Conservation (phyloP, 2,113 vertebrate species). For the Triplophysa dalaica region DNA sequence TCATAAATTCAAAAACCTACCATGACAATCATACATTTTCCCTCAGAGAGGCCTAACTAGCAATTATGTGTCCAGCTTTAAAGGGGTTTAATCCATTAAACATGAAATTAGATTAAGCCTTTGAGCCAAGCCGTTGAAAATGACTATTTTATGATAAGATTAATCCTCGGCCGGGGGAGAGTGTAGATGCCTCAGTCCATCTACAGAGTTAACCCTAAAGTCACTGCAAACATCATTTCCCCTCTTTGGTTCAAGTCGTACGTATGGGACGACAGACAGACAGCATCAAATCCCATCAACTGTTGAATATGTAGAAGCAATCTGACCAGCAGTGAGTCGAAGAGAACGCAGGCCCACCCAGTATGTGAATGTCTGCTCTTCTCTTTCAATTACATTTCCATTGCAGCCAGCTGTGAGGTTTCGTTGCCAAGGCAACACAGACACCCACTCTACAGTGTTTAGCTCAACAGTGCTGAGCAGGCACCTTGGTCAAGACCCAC, state of each 20-base stretch:
- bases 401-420: slow-evolving; percentile 49
- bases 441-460: slow-evolving; percentile 47
- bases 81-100: slow-evolving; percentile 51
- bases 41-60: slow-evolving; percentile 12
- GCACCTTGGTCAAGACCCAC: slow-evolving; percentile 45
- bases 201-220: slow-evolving; percentile 23
- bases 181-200: slow-evolving; percentile 2
- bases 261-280: neutral
- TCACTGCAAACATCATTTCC: slow-evolving; percentile 27
- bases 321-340: slow-evolving; percentile 20
- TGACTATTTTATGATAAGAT: slow-evolving; percentile 51
- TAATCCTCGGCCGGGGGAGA: slow-evolving; percentile 37
- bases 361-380: slow-evolving; percentile 41
- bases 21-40: neutral
- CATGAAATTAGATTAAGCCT: slow-evolving; percentile 51
- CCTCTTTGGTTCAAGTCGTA: neutral
- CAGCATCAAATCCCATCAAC: neutral
- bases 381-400: slow-evolving; percentile 49
- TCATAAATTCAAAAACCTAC: neutral
- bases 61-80: slow-evolving; percentile 49
- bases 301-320: slow-evolving; percentile 10
- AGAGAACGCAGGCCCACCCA: slow-evolving; percentile 24
- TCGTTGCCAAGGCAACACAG: slow-evolving; percentile 49
- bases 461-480: slow-evolving; percentile 46
- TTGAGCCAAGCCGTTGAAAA: slow-evolving; percentile 40